Conservation (phyloP, 2,888 invertebrate species). For the Archips xylosteana region DNA sequence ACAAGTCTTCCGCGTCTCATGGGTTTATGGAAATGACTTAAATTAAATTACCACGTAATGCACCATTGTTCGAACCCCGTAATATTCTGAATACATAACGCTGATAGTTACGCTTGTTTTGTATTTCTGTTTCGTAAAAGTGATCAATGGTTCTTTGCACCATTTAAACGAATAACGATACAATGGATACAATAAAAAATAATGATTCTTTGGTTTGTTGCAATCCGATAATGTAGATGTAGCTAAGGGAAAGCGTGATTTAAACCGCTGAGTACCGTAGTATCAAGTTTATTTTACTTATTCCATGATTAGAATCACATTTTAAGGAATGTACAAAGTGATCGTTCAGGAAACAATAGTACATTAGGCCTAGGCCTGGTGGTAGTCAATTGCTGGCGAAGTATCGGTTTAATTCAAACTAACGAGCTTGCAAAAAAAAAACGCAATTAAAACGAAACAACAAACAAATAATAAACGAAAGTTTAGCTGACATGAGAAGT, state of each 20-base stretch:
- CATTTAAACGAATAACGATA: not conserved
- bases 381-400: too few species aligned
- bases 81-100: not conserved
- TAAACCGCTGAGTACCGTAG: not conserved
- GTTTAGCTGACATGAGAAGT: too few species aligned
- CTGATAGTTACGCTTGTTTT: not conserved
- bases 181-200: not conserved
- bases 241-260: not conserved
- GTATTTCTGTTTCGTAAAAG: conserved; percentile 3
- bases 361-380: too few species aligned
- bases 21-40: conserved; percentile 4
- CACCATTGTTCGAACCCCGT: conserved; percentile 10
- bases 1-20: conserved; percentile 16
- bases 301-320: too few species aligned
- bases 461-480: too few species aligned
- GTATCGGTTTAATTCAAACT: too few species aligned
- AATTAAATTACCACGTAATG: conserved; percentile 16
- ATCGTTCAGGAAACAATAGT: too few species aligned
- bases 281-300: too few species aligned
- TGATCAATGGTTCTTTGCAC: not conserved
- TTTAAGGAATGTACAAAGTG: too few species aligned
- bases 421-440: too few species aligned
- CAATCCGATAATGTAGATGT: not conserved
- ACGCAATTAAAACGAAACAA: too few species aligned
- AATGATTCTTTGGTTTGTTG: not conserved